Base-by-base conservation (phyloP, 2,888 invertebrate genomes). In the Odontocerum albicorne region DNA sequence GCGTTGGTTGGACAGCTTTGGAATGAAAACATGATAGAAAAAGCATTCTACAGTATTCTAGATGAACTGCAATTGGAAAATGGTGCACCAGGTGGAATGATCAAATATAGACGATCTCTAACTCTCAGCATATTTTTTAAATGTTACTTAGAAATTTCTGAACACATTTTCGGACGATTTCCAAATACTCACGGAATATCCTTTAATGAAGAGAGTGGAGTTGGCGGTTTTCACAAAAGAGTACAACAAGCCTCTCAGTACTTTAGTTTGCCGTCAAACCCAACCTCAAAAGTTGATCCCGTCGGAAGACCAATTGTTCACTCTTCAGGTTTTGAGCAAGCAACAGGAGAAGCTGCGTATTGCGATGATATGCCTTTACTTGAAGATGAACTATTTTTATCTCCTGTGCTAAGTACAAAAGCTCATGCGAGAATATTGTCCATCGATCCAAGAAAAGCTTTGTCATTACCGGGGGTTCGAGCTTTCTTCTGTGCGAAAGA, bases 261-360 rank as follows among this genome's bases (percentile, higher is more conserved):
- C 68, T 88, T 83, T 66, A 73, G 76, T 67, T 68, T 80, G 55
- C 55, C 60, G 17, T 71, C 79, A 2, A 72, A 79, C 32, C 73
- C 79, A 47, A 86, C 87, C 66, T 66, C 80, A 2, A 72, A 72
- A 56, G 77, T 75, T 39, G 92, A 95, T 72, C 80, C 88, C 16
- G 84, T 96, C 13, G 93, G 95, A 0, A 79, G 88, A 53, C 91
- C 95, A 0, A 72, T 91, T 42, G 80, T 87, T 1, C 96, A 96
- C 67, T 71, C 81, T 42, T 89, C 95, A 4, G 94, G 91, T 0
- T 81, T 82, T 39, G 93, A 95, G 67, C 96, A 97, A 73, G 88
- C 89, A 1, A 88, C 93, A 0, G 92, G 96, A 1, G 96, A 96
- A 77, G 96, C 96, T 0, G 76, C 90, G 44, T 97, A 96, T 68